Evolutionary conservation across 1,140 invertebrate genomes (phyloP), one percentile per base, ranked within the genome.

Genomic region (Argopecten irradians): DNA sequence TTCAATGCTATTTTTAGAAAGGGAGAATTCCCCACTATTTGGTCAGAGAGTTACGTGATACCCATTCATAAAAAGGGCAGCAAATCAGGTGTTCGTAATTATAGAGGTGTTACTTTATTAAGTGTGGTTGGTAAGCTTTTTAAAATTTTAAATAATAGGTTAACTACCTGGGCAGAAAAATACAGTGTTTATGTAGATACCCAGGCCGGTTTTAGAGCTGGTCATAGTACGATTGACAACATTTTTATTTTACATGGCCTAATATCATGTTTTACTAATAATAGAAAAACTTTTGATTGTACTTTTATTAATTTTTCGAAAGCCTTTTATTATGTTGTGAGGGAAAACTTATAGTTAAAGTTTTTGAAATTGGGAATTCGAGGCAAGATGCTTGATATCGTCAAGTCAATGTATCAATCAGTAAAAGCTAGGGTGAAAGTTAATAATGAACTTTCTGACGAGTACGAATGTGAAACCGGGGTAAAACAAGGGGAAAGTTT

Each of bases 401-500:
- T n/a, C n/a, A n/a, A n/a, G n/a, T n/a, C n/a, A n/a, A n/a, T n/a
- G n/a, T n/a, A n/a, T n/a, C n/a, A n/a, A n/a, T n/a, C n/a, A n/a
- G n/a, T n/a, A n/a, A n/a, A n/a, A n/a, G n/a, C n/a, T n/a, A n/a
- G n/a, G n/a, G n/a, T n/a, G n/a, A n/a, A n/a, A n/a, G n/a, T n/a
- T n/a, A n/a, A n/a, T n/a, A n/a, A n/a, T n/a, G n/a, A n/a, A n/a
- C n/a, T n/a, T n/a, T n/a, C n/a, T n/a, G n/a, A n/a, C n/a, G n/a
- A n/a, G n/a, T n/a, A n/a, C n/a, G n/a, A n/a, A n/a, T n/a, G n/a
- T n/a, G n/a, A n/a, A n/a, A n/a, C n/a, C n/a, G 84, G 28, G 11
- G 85, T 86, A 16, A 82, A 82, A 83, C 88, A 86, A 82, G 85
- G 88, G 19, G 84, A 86, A 46, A 55, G 84, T 89, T 89, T 86